Percentiles rank a stretch among this genome's conserved stretches.
Conservation (phyloP, 1,140 invertebrate genomes). For the Propsilocerus akamusi region DNA sequence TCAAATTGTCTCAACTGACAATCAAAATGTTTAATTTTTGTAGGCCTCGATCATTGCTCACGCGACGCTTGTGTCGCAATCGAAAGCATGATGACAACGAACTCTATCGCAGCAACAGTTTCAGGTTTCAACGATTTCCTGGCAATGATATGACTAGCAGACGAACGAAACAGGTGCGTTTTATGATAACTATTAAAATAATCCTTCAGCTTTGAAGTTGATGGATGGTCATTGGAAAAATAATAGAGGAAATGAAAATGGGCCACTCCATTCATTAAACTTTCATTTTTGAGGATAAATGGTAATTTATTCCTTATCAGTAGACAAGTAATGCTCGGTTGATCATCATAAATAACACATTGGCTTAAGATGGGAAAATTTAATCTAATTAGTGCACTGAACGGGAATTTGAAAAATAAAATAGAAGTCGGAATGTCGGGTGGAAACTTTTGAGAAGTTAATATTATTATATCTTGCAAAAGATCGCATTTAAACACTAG, state of each 20-base stretch:
- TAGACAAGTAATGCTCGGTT: too few species aligned
- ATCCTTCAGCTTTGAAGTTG: neutral
- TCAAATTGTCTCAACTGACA: too few species aligned
- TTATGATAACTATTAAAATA: neutral
- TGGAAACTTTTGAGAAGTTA: too few species aligned
- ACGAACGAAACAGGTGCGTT: conserved; percentile 31
- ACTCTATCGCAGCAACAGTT: conserved; percentile 63
- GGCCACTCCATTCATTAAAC: neutral
- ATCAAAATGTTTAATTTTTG: conserved; percentile 12
- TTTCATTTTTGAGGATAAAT: too few species aligned
- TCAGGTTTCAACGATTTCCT: conserved; percentile 64
- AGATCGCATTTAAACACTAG: too few species aligned
- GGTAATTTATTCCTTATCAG: too few species aligned
- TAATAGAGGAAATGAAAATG: neutral
- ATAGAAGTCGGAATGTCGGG: too few species aligned
- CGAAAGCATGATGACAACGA: conserved; percentile 54
- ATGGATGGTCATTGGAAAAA: neutral
- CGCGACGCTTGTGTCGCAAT: conserved; percentile 44
- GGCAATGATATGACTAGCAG: conserved; percentile 29
- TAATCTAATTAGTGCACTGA: too few species aligned
- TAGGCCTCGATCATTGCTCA: conserved; percentile 27
- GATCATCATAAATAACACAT: too few species aligned
- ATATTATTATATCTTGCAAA: too few species aligned
- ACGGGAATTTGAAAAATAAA: too few species aligned
- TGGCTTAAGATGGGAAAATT: too few species aligned